Percentiles rank a stretch among this genome's conserved stretches.
These are phyloP conservation scores for Misgurnus mizolepis DNA, from an alignment of 2,113 vertebrate genomes.

Conservation along the genomic window DNA sequence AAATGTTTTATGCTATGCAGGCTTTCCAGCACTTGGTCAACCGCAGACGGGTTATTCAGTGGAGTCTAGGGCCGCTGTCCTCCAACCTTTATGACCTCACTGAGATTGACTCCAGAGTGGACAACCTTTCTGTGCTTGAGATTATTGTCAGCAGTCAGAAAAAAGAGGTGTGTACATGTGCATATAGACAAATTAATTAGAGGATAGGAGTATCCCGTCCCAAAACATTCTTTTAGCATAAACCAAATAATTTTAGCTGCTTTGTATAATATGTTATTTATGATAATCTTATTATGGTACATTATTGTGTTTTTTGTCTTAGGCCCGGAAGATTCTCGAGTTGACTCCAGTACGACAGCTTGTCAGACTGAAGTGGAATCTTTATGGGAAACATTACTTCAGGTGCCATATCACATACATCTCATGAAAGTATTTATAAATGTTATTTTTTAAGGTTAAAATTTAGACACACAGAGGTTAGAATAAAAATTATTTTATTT, in stretches of 20 bases:
- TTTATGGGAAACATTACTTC: conserved; percentile 91
- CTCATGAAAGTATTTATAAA: no score
- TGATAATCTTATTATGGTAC: background rate
- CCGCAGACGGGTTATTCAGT: conserved; percentile 83
- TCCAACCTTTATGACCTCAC: conserved; percentile 91
- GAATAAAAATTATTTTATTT: no score
- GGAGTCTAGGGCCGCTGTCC: conserved; percentile 84
- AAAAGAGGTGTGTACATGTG: conserved; percentile 77
- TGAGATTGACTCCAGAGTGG: conserved; percentile 93
- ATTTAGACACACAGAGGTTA: no score
- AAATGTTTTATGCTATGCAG: conserved; percentile 62
- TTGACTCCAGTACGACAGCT: conserved; percentile 92
- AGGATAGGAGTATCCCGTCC: no score
- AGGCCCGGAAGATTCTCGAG: conserved; percentile 91
- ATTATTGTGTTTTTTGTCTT: background rate
- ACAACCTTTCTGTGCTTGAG: conserved; percentile 88
- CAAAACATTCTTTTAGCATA: no score
- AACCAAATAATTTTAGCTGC: no score
- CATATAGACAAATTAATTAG: background rate
- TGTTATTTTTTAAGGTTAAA: no score
- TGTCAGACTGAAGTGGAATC: conserved; percentile 92
- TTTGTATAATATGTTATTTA: no score
- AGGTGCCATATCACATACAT: conserved; percentile 66
- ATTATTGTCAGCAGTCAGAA: conserved; percentile 87
- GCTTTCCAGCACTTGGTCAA: conserved; percentile 92